A percentile compares a stretch with the other conserved stretches of the same genome.
Conservation (phyloP, 2,113 vertebrate species). For the Oncorhynchus gorbuscha region DNA sequence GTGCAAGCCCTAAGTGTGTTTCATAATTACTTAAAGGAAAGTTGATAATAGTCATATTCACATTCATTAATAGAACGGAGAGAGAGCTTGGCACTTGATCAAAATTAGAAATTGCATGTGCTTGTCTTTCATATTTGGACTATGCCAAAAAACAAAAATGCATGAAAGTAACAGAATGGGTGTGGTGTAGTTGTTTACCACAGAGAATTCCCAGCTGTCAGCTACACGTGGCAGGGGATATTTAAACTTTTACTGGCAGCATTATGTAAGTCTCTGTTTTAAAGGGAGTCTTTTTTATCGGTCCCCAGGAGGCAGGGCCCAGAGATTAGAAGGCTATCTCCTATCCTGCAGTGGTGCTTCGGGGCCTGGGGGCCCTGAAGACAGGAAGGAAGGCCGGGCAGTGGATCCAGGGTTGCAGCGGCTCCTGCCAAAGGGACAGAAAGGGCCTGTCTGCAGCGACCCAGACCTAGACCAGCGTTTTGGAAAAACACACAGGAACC, state of each 20-base stretch:
- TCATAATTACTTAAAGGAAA: not conserved
- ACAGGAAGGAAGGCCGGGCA: slow-evolving; percentile 71
- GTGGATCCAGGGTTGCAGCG: slow-evolving; percentile 51
- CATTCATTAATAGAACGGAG: not conserved
- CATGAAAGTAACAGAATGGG: not conserved
- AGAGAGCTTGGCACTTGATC: not conserved
- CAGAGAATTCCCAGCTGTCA: slow-evolving; percentile 42
- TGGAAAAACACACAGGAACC: slow-evolving; percentile 61
- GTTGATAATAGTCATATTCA: not conserved
- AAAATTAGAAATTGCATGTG: not conserved
- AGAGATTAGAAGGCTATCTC: slow-evolving; percentile 73
- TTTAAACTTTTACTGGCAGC: slow-evolving; percentile 61
- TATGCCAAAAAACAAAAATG: too few relatives aligned
- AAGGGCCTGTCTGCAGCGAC: slow-evolving; percentile 32
- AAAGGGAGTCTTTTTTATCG: slow-evolving; percentile 62
- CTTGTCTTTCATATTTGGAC: not conserved
- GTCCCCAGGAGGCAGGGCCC: slow-evolving; percentile 31
- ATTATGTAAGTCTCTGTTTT: slow-evolving; percentile 13
- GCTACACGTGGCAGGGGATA: slow-evolving; percentile 53
- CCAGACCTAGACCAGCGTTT: slow-evolving; percentile 28
- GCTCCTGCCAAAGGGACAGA: slow-evolving; percentile 23
- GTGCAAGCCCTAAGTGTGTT: not conserved
- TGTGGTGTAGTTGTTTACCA: slow-evolving; percentile 22
- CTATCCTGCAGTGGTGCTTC: slow-evolving; percentile 62
- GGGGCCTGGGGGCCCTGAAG: slow-evolving; percentile 45